Evolutionary conservation across 2,797 vertebrate species (phyloP).

Genomic region (Poecilia picta): DNA sequence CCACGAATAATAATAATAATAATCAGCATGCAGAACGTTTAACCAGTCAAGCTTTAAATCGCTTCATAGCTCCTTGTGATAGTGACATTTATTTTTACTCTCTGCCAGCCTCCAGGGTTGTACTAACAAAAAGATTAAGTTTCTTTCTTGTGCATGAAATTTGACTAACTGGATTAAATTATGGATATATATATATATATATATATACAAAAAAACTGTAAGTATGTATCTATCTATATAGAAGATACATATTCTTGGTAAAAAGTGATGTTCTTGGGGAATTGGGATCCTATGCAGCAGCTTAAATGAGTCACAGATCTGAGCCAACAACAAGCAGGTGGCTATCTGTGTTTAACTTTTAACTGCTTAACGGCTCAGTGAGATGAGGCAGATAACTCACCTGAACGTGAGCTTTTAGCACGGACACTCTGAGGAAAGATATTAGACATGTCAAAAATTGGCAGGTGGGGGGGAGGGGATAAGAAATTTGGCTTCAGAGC

Average conservation of each 20-base stretch:
- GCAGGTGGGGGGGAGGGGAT: constrained; percentile 7
- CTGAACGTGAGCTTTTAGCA: constrained; percentile 67
- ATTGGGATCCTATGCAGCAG: not conserved
- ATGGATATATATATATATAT: too few species aligned
- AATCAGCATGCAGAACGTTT: not conserved
- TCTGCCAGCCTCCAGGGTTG: not conserved
- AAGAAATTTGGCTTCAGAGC: constrained; percentile 16
- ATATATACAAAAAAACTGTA: not conserved
- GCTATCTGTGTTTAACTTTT: not conserved
- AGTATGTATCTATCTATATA: too few species aligned
- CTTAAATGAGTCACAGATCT: not conserved
- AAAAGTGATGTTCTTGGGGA: not conserved
- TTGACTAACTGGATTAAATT: not conserved
- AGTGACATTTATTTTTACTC: not conserved
- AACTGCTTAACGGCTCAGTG: not conserved
- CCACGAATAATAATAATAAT: constrained; percentile 1
- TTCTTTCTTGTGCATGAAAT: not conserved
- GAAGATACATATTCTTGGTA: not conserved
- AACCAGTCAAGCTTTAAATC: not conserved
- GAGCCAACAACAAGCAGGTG: not conserved
- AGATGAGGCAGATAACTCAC: constrained; percentile 53
- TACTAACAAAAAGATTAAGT: constrained; percentile 5
- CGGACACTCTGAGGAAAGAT: constrained; percentile 74
- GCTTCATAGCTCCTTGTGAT: constrained; percentile 7
- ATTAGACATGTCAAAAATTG: constrained; percentile 17